phyloP scores from a whole-genome alignment of 1,140 invertebrate genomes.

The Temnothorax curvispinosus region DNA sequence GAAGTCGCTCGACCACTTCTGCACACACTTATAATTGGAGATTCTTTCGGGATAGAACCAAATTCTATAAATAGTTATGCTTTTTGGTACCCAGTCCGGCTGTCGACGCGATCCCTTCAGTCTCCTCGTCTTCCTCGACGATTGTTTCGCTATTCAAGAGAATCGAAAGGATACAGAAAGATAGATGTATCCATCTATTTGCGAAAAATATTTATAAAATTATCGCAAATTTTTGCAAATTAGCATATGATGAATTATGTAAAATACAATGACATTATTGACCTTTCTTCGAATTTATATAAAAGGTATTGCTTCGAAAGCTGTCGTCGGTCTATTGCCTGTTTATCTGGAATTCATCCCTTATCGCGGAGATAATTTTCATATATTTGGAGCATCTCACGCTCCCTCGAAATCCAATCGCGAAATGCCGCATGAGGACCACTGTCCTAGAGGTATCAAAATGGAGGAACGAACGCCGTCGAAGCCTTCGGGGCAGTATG shows the following conservation, averaged over 20 bases:
- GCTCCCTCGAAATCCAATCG: background rate
- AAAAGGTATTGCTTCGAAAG: background rate
- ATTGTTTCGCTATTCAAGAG: background rate
- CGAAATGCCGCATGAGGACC: slow-evolving; percentile 67
- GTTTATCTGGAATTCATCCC: background rate
- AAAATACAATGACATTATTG: background rate
- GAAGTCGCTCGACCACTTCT: slow-evolving; percentile 45
- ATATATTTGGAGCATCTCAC: background rate
- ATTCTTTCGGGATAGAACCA: slow-evolving; percentile 46
- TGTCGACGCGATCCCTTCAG: background rate
- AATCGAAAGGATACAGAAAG: background rate
- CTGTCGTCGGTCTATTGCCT: background rate
- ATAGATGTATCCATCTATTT: background rate
- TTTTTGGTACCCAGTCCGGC: background rate
- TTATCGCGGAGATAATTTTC: background rate
- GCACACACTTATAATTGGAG: slow-evolving; percentile 59
- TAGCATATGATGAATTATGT: background rate
- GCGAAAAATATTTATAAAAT: background rate
- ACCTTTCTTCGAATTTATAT: background rate
- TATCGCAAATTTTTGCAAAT: background rate
- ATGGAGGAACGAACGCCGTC: slow-evolving; percentile 65
- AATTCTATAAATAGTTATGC: slow-evolving; percentile 48
- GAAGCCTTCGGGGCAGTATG: slow-evolving; percentile 67
- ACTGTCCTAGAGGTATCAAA: slow-evolving; percentile 75
- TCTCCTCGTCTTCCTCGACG: background rate